phyloP scores from a whole-genome alignment of 2,113 vertebrate genomes.

The Nibea albiflora region DNA sequence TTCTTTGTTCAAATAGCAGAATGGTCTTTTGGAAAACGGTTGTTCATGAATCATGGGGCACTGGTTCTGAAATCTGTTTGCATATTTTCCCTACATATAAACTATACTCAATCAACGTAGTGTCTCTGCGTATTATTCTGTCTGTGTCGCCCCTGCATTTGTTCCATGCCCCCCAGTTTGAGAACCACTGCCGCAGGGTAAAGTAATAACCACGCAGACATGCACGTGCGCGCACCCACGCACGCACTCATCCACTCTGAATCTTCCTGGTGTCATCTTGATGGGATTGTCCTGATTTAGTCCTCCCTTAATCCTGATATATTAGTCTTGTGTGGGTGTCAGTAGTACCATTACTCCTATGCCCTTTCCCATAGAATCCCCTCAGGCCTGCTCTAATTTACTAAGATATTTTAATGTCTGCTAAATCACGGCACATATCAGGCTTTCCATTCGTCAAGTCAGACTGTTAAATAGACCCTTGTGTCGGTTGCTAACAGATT shows the following conservation, averaged over 20 bases:
- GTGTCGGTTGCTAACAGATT: constrained; percentile 58
- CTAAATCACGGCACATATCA: constrained; percentile 73
- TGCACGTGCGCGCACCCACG: constrained; percentile 1
- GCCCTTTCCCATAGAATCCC: constrained; percentile 73
- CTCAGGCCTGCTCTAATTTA: constrained; percentile 74
- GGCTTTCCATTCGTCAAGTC: constrained; percentile 73
- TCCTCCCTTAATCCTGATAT: constrained; percentile 69
- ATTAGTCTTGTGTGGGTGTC: constrained; percentile 69
- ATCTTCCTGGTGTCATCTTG: constrained; percentile 53
- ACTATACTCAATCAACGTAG: no score
- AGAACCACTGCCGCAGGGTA: constrained; percentile 1
- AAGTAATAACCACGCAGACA: constrained; percentile 34
- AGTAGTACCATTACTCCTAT: constrained; percentile 75
- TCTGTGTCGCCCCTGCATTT: no score
- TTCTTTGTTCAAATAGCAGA: constrained; percentile 37
- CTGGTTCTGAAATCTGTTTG: no score
- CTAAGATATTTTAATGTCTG: constrained; percentile 78
- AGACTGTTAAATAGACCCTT: constrained; percentile 65
- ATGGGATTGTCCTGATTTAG: constrained; percentile 73
- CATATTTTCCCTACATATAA: no score
- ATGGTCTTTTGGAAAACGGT: constrained; percentile 47
- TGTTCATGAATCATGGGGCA: constrained; percentile 15
- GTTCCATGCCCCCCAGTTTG: no score
- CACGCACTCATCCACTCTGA: neutral
- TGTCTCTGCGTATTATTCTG: no score